Percentiles rank a stretch among this genome's conserved stretches.
Evolutionary conservation across 2,797 vertebrate species (phyloP).

Genomic region (Urocyon cinereoargenteus): DNA sequence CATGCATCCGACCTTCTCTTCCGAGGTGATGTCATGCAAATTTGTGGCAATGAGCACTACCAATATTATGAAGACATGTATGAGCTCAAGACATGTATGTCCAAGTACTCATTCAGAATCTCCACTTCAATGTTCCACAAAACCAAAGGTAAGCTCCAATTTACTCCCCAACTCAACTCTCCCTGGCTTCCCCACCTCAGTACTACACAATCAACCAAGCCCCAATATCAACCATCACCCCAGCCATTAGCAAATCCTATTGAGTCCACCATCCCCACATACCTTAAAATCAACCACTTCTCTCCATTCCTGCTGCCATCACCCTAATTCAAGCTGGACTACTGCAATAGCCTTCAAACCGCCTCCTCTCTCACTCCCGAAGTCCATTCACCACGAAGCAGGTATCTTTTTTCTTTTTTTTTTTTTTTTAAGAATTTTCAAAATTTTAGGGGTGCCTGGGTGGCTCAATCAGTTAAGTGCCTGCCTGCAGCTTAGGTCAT

Average conservation of each 20-base stretch:
- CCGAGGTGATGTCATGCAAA: not conserved
- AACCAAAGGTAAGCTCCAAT: constrained; percentile 32
- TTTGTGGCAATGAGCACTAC: not conserved
- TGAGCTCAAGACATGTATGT: not conserved
- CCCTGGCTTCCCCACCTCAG: not conserved
- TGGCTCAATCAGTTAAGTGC: too few species aligned
- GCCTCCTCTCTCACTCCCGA: not conserved
- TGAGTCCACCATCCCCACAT: not conserved
- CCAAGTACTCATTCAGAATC: constrained; percentile 5
- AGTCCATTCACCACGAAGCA: not conserved
- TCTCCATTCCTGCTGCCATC: not conserved
- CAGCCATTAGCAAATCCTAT: not conserved
- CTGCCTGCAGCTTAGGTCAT: too few species aligned
- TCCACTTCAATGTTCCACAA: not conserved
- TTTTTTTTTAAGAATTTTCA: not conserved
- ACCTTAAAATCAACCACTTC: constrained; percentile 15
- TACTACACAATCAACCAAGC: not conserved
- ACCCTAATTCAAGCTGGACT: not conserved
- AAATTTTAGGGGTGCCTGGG: not conserved
- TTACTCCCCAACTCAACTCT: not conserved
- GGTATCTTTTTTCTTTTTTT: not conserved
- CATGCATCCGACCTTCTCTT: not conserved
- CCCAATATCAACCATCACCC: not conserved
- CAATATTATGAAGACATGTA: not conserved
- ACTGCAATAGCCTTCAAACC: not conserved